Base-by-base conservation (phyloP, 1,140 invertebrate genomes). In the Cotesia chilonis region DNA sequence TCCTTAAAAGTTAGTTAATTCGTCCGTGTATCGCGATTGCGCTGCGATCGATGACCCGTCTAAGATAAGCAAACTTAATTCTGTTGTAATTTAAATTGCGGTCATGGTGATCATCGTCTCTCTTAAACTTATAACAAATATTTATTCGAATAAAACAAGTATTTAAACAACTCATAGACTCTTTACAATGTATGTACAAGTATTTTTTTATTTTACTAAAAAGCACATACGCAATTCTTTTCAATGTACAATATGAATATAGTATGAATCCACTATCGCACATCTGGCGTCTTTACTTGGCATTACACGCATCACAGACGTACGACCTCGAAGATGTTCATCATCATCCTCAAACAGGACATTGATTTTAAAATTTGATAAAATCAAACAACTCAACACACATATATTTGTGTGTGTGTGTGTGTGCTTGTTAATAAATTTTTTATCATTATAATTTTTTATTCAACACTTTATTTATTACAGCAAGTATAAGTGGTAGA, bases 41-140 rank as follows among this genome's bases (percentile, higher is more conserved):
- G 41, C 28, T 47, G n/a, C 55, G n/a, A 67, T 72, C 64, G 70
- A 72, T 72, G 65, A 72, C 63, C 70, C 63, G 36, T 60, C 10
- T 6, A 10, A 14, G 64, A 72, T 72, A 72, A 72, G 57, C 41
- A 9, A 41, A 41, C 17, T 64, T 28, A 37, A 35, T 63, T 70
- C 63, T 72, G 5, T 71, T 72, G 36, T 72, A 72, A 72, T 72
- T 57, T 67, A 60, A 72, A 72, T 72, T 72, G 70, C 70, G 70
- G 70, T 72, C 70, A 72, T 72, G 70, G 70, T 59, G 54, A 66
- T 59, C 37, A 9, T 60, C 54, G 17, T 61, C 59, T 61, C 10
- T 61, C 7, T 28, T 59, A 7, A 4, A 67, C 17, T 6, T 67
- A 5, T 4, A 10, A 47, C 2, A 41, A 38, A 28, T 64, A 14